A percentile compares a stretch with the other conserved stretches of the same genome.
These are phyloP conservation scores for Potamilus streckersoni DNA, from an alignment of 1,140 invertebrate genomes.

Conservation along the genomic window DNA sequence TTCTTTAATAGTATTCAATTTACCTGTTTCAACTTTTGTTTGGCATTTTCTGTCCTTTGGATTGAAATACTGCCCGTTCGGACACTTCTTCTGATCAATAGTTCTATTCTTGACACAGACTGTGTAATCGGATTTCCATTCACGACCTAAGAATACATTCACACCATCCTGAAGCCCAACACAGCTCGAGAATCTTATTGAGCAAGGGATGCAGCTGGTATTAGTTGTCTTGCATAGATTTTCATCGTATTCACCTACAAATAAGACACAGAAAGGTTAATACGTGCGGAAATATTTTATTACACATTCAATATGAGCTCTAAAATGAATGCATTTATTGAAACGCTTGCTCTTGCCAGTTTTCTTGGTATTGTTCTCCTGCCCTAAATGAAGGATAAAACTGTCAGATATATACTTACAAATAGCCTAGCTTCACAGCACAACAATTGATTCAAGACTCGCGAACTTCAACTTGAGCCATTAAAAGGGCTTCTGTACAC, in stretches of 20 bases:
- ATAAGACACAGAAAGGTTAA: background rate
- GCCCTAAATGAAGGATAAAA: too few relatives aligned
- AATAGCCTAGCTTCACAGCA: too few relatives aligned
- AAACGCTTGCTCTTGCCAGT: too few relatives aligned
- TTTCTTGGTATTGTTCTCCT: too few relatives aligned
- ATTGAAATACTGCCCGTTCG: conserved; percentile 20
- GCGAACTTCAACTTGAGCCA: too few relatives aligned
- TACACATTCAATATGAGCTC: too few relatives aligned
- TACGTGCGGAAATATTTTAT: too few relatives aligned
- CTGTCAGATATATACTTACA: too few relatives aligned
- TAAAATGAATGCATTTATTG: too few relatives aligned
- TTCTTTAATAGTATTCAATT: background rate
- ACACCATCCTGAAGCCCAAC: conserved; percentile 27
- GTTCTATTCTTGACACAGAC: conserved; percentile 40
- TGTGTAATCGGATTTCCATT: conserved; percentile 34
- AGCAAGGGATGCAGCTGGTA: conserved; percentile 28
- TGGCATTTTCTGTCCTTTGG: conserved; percentile 21
- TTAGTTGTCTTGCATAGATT: conserved; percentile 22
- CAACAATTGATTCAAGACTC: too few relatives aligned
- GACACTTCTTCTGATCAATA: conserved; percentile 12
- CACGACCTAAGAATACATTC: conserved; percentile 15
- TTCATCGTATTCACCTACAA: conserved; percentile 37
- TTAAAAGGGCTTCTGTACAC: too few relatives aligned
- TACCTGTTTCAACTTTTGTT: conserved; percentile 17
- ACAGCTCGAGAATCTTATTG: conserved; percentile 31